Conservation (phyloP, 2,113 vertebrate species). For the Gasterosteus nipponicus region DNA sequence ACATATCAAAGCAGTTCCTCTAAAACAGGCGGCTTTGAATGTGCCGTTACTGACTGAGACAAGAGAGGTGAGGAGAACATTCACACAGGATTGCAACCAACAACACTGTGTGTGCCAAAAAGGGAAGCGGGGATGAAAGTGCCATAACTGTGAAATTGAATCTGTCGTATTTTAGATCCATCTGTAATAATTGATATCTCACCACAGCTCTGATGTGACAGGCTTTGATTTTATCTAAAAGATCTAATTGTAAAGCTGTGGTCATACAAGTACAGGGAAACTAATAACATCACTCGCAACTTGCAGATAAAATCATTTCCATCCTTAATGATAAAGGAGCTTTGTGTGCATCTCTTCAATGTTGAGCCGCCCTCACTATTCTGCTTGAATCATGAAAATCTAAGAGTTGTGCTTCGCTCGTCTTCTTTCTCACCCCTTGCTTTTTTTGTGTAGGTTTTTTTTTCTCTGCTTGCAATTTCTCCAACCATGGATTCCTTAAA, state of each 20-base stretch:
- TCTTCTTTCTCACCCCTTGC: neutral
- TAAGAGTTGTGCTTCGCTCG: neutral
- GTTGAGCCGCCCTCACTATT: constrained; percentile 1
- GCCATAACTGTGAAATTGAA: constrained; percentile 60
- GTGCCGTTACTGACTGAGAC: constrained; percentile 40
- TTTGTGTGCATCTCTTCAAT: constrained; percentile 16
- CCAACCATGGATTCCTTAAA: constrained; percentile 33
- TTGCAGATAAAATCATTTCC: constrained; percentile 42
- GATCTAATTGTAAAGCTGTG: constrained; percentile 63
- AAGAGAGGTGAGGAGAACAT: constrained; percentile 40
- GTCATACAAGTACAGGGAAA: constrained; percentile 52
- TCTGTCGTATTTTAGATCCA: constrained; percentile 62
- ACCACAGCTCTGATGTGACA: constrained; percentile 39
- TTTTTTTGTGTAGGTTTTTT: constrained; percentile 18
- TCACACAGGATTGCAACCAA: constrained; percentile 31
- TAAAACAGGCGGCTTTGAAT: constrained; percentile 34
- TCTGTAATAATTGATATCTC: constrained; percentile 63
- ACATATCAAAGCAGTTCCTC: constrained; percentile 28
- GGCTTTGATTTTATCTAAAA: constrained; percentile 63
- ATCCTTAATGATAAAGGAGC: constrained; percentile 37
- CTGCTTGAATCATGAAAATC: constrained; percentile 12
- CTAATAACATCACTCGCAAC: constrained; percentile 59
- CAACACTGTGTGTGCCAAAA: constrained; percentile 27
- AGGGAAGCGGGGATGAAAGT: neutral
- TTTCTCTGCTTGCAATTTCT: constrained; percentile 18